Conservation (phyloP, 2,113 vertebrate species). For the Salvelinus namaycush region DNA sequence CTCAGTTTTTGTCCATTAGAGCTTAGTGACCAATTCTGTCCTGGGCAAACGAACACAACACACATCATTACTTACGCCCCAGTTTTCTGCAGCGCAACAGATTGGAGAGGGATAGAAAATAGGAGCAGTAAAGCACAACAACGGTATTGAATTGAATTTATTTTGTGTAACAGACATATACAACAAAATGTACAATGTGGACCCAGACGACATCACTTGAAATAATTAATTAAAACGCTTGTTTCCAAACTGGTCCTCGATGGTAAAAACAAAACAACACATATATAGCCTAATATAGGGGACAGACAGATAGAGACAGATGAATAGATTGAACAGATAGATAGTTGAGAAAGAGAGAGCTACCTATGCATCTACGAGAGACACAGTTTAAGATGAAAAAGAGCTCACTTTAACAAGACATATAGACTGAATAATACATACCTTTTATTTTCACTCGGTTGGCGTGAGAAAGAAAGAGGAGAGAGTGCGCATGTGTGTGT, state of each 20-base stretch:
- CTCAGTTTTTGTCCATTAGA: background rate
- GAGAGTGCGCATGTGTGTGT: too few species aligned
- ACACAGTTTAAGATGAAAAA: constrained; percentile 73
- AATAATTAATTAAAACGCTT: too few species aligned
- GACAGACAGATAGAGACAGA: constrained; percentile 60
- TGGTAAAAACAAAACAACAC: too few species aligned
- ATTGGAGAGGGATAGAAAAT: too few species aligned
- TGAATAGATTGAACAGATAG: constrained; percentile 41
- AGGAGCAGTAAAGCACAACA: too few species aligned
- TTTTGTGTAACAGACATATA: too few species aligned
- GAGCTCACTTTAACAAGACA: constrained; percentile 69
- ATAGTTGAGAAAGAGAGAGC: constrained; percentile 27
- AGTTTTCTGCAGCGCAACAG: constrained; percentile 50
- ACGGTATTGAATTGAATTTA: too few species aligned
- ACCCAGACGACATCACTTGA: too few species aligned
- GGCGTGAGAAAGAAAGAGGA: constrained; percentile 31
- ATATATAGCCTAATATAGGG: constrained; percentile 28
- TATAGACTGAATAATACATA: constrained; percentile 75
- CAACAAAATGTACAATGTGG: too few species aligned
- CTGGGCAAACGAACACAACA: constrained; percentile 21
- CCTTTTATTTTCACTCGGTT: constrained; percentile 62
- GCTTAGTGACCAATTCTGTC: constrained; percentile 17
- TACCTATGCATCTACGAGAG: background rate
- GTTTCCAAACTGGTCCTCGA: too few species aligned
- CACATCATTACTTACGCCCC: constrained; percentile 50